Evolutionary conservation across 2,888 invertebrate species (phyloP).

Genomic region (Trichopria drosophilae): DNA sequence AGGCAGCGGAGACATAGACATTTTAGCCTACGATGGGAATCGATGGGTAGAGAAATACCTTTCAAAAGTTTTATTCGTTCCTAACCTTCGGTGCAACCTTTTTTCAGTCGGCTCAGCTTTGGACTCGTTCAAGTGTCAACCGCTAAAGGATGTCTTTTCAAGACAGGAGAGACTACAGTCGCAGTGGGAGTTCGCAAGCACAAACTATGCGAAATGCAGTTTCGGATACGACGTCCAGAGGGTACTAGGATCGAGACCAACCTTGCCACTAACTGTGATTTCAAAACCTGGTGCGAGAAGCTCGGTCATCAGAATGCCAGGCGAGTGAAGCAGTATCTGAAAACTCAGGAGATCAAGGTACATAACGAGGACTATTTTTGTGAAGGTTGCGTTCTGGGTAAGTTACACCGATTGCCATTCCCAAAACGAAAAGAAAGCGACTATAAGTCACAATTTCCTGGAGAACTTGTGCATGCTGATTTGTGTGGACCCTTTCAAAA

Average conservation of each 20-base stretch:
- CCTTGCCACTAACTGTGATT: constrained; percentile 5
- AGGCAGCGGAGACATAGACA: constrained; percentile 30
- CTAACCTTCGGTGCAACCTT: no score
- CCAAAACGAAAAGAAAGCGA: constrained; percentile 14
- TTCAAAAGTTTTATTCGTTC: no score
- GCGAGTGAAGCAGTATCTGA: constrained; percentile 24
- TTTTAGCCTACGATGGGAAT: constrained; percentile 28
- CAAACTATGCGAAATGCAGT: constrained; percentile 29
- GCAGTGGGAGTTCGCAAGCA: constrained; percentile 24
- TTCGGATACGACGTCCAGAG: constrained; percentile 11
- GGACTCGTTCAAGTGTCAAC: constrained; percentile 25
- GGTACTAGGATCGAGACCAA: constrained; percentile 5
- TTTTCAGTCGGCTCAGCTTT: no score
- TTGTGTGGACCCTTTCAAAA: no score
- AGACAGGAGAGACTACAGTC: constrained; percentile 12
- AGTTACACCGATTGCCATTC: no score
- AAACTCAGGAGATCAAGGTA: constrained; percentile 17
- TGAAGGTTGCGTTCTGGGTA: no score
- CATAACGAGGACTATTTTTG: no score
- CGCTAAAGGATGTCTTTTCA: constrained; percentile 18
- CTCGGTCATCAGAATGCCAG: constrained; percentile 25
- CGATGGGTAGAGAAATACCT: constrained; percentile 28
- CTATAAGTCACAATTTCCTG: no score
- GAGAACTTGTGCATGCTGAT: constrained; percentile 20
- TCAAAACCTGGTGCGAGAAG: constrained; percentile 25